Base-by-base conservation (phyloP, 2,113 vertebrate species). In the Lophius piscatorius region DNA sequence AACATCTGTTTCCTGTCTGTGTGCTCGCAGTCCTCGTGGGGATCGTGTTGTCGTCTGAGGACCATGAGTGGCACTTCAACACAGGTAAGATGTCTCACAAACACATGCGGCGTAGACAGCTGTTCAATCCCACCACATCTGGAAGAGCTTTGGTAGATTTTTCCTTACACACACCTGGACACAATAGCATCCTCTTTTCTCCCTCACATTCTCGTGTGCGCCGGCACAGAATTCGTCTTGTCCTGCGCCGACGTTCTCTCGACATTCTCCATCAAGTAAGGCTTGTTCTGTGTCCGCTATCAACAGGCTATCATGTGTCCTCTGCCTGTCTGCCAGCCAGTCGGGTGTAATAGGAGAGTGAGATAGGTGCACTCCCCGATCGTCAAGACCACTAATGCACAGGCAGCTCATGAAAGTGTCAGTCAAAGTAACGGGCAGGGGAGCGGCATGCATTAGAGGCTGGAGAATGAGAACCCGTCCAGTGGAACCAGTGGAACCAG, bases 61-160 rank as follows among this genome's bases (percentile, higher is more conserved):
- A 91, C 17, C 70, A 89, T 0, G 90, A 93, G 67, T 93, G 91
- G 91, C 90, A 92, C 66, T 92, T 93, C 69, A 87, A 92, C 68
- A 69, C 92, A 71, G 87, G 92, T 93, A 84, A 72, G 84, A 38
- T 51, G 18, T 48, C 7, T 10, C 0, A 51, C 14, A 48, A 0
- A 1, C 6, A 1, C 4, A 23, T 22, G 5, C 26, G n/a, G 55
- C 31, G 26, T 12, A 49, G 14, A 22, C 3, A 59, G 1, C 16
- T 6, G n/a, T 29, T 28, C 5, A 22, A 18, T 16, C 41, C 1
- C 20, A 12, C 21, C 16, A 51, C 22, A 31, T 51, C 14, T 58
- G 9, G 17, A 60, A 35, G 29, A 35, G 33, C 12, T 35, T 31
- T 56, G 12, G n/a, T 34, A 36, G 56, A 54, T 54, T 40, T 26